Percentiles rank a stretch among this genome's conserved stretches.
These are phyloP conservation scores for Aphyosemion australe DNA, from an alignment of 2,113 vertebrate species.

Conservation along the genomic window DNA sequence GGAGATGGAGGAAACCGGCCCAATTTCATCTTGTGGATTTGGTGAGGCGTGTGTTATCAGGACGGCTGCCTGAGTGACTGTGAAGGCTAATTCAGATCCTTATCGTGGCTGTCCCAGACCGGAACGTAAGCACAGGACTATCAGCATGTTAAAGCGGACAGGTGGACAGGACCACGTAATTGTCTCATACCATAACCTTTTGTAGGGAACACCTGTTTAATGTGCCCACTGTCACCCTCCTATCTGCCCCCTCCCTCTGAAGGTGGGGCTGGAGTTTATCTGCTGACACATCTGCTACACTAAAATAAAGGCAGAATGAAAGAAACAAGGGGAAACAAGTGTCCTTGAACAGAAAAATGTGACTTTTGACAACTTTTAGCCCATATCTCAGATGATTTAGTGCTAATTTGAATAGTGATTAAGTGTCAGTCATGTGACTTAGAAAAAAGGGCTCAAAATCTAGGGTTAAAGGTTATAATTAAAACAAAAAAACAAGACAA, in stretches of 20 bases:
- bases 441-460: no score
- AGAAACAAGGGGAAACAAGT: background rate
- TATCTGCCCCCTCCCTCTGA: background rate
- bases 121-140: slow-evolving; percentile 56
- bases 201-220: slow-evolving; percentile 59
- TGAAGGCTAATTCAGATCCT: slow-evolving; percentile 79
- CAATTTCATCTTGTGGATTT: slow-evolving; percentile 70
- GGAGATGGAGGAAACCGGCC: slow-evolving; percentile 65
- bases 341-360: background rate
- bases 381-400: no score
- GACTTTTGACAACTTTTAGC: background rate
- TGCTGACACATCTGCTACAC: background rate
- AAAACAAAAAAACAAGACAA: no score
- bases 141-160: slow-evolving; percentile 64
- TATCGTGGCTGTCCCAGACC: slow-evolving; percentile 72
- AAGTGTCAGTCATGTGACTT: no score
- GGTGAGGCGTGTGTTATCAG: slow-evolving; percentile 69
- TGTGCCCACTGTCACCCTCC: background rate
- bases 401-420: background rate
- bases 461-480: no score
- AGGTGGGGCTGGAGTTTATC: slow-evolving; percentile 3
- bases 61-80: slow-evolving; percentile 64
- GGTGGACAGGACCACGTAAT: slow-evolving; percentile 66
- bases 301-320: slow-evolving; percentile 19
- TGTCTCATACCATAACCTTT: slow-evolving; percentile 67